Conservation (phyloP, 2,888 invertebrate species). For the Carterocephalus palaemon region DNA sequence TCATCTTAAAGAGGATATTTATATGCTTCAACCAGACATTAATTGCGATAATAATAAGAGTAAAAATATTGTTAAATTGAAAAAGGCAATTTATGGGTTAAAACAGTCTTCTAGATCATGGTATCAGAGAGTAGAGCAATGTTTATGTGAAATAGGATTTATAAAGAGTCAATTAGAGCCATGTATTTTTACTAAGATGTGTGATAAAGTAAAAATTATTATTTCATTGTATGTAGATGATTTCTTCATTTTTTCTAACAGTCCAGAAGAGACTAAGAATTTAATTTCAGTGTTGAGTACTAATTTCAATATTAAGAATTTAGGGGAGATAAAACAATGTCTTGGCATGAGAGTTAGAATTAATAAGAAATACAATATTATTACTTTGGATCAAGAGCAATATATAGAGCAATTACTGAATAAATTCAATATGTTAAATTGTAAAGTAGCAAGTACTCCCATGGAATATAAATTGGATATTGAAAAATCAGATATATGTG, state of each 20-base stretch:
- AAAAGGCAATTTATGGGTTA: constrained; percentile 21
- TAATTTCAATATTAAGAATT: constrained; percentile 21
- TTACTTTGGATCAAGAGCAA: constrained; percentile 19
- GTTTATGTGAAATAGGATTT: neutral
- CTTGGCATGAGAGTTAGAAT: constrained; percentile 10
- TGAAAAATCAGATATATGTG: constrained; percentile 6
- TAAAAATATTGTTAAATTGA: neutral
- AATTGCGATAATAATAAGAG: constrained; percentile 9
- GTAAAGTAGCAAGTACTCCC: constrained; percentile 21
- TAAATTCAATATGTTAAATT: constrained; percentile 23
- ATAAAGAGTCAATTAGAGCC: neutral
- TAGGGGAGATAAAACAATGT: constrained; percentile 12
- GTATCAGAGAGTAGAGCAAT: constrained; percentile 1
- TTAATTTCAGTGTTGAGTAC: constrained; percentile 15
- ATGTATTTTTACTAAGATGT: neutral
- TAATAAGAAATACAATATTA: constrained; percentile 9
- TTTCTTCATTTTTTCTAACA: constrained; percentile 12
- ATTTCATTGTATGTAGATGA: neutral
- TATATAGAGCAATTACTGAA: constrained; percentile 21
- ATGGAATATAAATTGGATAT: constrained; percentile 20
- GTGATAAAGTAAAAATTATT: neutral
- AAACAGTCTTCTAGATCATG: constrained; percentile 25
- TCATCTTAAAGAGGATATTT: constrained; percentile 22
- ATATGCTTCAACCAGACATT: constrained; percentile 17
- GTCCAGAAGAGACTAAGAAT: constrained; percentile 7